A percentile compares a stretch with the other conserved stretches of the same genome.
Evolutionary conservation across 2,888 invertebrate genomes (phyloP).

Genomic region (Drosophila kuntzei): DNA sequence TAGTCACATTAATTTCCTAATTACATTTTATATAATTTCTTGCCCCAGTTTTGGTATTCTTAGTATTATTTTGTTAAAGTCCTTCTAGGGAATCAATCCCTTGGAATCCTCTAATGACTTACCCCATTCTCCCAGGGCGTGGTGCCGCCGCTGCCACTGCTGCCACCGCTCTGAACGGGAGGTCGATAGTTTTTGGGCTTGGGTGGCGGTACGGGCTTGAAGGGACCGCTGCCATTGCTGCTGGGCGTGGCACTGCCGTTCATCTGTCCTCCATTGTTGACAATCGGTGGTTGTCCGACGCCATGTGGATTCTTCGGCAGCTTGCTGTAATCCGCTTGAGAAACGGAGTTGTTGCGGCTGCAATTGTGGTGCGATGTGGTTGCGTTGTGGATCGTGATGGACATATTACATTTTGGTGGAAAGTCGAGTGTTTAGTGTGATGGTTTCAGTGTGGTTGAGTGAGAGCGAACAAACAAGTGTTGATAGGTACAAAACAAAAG

Average conservation of each 20-base stretch:
- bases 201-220: conserved; percentile 96
- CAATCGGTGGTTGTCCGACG: conserved; percentile 81
- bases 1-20: too few species aligned
- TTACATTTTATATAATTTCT: too few species aligned
- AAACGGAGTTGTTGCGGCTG: conserved; percentile 88
- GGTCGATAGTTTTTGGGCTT: conserved; percentile 97
- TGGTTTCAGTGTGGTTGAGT: conserved; percentile 25
- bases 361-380: conserved; percentile 36
- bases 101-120: conserved; percentile 47
- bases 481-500: conserved; percentile 67
- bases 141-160: conserved; percentile 73
- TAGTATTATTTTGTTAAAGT: background rate
- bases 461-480: conserved; percentile 31
- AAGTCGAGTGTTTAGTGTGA: conserved; percentile 11
- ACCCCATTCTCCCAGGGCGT: conserved; percentile 86
- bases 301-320: conserved; percentile 85
- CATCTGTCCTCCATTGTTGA: conserved; percentile 74
- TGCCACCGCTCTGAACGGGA: conserved; percentile 86
- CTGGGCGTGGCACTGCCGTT: conserved; percentile 75
- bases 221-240: conserved; percentile 86
- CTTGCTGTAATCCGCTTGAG: conserved; percentile 87
- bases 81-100: background rate
- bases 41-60: background rate
- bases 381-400: conserved; percentile 34
- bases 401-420: conserved; percentile 4